phyloP scores from a whole-genome alignment of 2,797 vertebrate genomes.

The Sparidentex hasta region DNA sequence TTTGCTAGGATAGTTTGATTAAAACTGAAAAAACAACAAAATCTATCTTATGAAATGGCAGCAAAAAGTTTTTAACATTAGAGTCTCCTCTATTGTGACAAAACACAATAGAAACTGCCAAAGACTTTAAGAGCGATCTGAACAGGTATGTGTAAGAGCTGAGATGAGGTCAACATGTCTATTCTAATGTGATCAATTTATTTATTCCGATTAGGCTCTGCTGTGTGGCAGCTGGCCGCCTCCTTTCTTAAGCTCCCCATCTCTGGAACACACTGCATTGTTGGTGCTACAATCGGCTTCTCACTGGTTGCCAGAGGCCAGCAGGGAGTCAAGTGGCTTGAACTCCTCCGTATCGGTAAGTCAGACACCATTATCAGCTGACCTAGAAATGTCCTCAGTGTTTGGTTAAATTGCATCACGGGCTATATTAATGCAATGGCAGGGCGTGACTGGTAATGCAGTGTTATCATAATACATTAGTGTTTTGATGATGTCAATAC shows the following conservation, averaged over 20 bases:
- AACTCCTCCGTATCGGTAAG: conserved; percentile 95
- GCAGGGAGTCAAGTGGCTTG: conserved; percentile 91
- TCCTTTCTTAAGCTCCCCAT: conserved; percentile 98
- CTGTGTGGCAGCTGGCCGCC: conserved; percentile 96
- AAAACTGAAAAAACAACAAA: not conserved
- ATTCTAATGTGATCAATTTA: conserved; percentile 12
- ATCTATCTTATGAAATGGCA: not conserved
- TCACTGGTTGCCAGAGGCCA: conserved; percentile 93
- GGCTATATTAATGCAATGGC: not conserved
- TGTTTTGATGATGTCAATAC: not conserved
- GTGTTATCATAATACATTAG: not conserved
- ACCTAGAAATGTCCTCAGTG: not conserved
- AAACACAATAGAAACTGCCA: not conserved
- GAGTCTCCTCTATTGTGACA: no score
- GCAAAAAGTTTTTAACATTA: not conserved
- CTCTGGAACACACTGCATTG: conserved; percentile 99
- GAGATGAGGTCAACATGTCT: not conserved
- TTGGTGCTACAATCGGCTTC: conserved; percentile 97
- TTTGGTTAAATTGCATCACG: conserved; percentile 11
- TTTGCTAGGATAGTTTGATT: not conserved
- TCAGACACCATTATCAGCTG: conserved; percentile 28
- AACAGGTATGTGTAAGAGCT: not conserved
- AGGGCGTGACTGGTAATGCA: not conserved
- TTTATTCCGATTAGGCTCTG: conserved; percentile 88
- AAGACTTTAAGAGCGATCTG: no score